Evolutionary conservation across 23 tunicate genomes (phyloP).

Genomic region (Halocynthia roretzi): DNA sequence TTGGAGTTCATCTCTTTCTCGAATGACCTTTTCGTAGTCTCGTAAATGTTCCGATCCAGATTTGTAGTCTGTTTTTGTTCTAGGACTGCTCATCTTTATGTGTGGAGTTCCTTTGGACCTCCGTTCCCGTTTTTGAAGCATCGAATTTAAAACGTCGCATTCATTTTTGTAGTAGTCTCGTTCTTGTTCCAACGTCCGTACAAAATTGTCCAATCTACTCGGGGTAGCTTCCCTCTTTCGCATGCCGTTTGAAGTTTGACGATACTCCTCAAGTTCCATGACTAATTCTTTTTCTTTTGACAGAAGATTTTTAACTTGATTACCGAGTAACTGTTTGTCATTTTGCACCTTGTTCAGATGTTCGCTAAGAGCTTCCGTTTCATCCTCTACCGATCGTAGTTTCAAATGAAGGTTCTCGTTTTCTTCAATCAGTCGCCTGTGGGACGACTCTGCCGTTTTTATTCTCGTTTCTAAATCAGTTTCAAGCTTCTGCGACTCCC

Average conservation of each 20-base stretch:
- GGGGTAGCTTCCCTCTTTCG: constrained; percentile 50
- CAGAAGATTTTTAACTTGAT: constrained; percentile 47
- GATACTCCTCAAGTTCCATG: constrained; percentile 68
- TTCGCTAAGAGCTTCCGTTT: constrained; percentile 47
- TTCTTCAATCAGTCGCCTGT: constrained; percentile 47
- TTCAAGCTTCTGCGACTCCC: constrained; percentile 60
- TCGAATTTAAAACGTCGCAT: constrained; percentile 61
- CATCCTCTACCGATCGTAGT: constrained; percentile 34
- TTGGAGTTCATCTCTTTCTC: constrained; percentile 86
- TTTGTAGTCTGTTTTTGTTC: background rate
- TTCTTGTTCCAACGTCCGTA: constrained; percentile 84
- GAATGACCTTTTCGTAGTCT: constrained; percentile 34
- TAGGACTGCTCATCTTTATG: background rate
- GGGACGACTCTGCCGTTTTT: constrained; percentile 33
- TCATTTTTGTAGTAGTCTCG: constrained; percentile 84
- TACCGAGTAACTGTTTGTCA: constrained; percentile 59
- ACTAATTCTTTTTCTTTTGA: constrained; percentile 65
- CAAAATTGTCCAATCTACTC: constrained; percentile 70
- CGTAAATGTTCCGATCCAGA: constrained; percentile 6
- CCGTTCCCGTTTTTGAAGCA: constrained; percentile 33
- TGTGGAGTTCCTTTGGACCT: background rate
- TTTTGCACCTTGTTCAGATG: constrained; percentile 68
- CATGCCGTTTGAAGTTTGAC: constrained; percentile 48
- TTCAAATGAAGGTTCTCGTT: constrained; percentile 51
- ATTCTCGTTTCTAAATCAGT: constrained; percentile 47